Percentiles rank a stretch among this genome's conserved stretches.
These are phyloP conservation scores for Gymnoscopelus microlampas DNA, from an alignment of 2,797 vertebrate genomes.

Conservation along the genomic window DNA sequence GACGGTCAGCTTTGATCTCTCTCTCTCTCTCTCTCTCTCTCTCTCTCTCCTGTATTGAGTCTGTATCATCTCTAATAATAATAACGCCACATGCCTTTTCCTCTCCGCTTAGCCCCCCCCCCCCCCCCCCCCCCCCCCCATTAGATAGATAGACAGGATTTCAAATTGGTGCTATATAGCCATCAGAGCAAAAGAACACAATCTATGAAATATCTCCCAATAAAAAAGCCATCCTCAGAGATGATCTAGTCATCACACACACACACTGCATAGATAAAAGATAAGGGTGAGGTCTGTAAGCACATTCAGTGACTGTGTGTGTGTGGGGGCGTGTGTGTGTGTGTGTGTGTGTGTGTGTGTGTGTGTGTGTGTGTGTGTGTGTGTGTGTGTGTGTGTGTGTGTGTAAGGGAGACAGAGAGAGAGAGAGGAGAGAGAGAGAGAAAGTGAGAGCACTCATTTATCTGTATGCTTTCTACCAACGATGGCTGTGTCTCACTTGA, in stretches of 20 bases:
- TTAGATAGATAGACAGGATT: constrained; percentile 75
- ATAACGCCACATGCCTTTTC: constrained; percentile 72
- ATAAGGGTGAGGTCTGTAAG: constrained; percentile 49
- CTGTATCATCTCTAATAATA: constrained; percentile 72
- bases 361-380: constrained; percentile 14
- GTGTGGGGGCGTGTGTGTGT: constrained; percentile 6
- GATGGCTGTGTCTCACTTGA: constrained; percentile 22
- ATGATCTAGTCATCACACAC: constrained; percentile 73
- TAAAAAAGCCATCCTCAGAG: constrained; percentile 67
- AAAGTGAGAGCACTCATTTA: constrained; percentile 8
- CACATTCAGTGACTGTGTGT: constrained; percentile 1
- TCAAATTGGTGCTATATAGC: constrained; percentile 70
- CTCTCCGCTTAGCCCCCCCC: constrained; percentile 30
- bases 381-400: constrained; percentile 7
- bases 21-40: constrained; percentile 51
- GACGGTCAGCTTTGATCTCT: constrained; percentile 54
- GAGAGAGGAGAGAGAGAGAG: constrained; percentile 18
- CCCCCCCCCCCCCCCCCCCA: constrained; percentile 33
- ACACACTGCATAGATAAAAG: constrained; percentile 59
- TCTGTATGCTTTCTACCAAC: constrained; percentile 23
- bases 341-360: constrained; percentile 31
- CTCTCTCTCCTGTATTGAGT: constrained; percentile 67
- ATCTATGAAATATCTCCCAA: constrained; percentile 73
- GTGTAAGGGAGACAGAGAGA: constrained; percentile 35
- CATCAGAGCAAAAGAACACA: constrained; percentile 69